Conservation (phyloP, 1,140 invertebrate genomes). For the Patella vulgata region DNA sequence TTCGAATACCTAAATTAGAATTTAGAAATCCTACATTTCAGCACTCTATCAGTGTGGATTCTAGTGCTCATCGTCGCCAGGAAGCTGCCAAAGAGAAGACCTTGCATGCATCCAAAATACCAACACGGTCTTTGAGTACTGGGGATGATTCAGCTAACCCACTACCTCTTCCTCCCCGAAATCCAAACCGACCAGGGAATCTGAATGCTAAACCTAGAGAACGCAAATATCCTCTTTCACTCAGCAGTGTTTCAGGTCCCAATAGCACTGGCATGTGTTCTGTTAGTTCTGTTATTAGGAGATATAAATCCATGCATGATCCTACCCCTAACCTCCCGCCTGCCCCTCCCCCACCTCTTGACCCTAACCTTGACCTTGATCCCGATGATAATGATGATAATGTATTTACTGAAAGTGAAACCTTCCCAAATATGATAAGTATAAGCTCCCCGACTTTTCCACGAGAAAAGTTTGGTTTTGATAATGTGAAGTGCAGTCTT, state of each 20-base stretch:
- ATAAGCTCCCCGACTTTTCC: slow-evolving; percentile 28
- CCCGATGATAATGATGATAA: slow-evolving; percentile 12
- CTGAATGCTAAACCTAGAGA: slow-evolving; percentile 76
- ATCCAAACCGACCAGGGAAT: slow-evolving; percentile 76
- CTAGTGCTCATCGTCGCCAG: slow-evolving; percentile 25
- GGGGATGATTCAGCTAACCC: slow-evolving; percentile 40
- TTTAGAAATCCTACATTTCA: slow-evolving; percentile 38
- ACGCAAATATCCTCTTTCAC: slow-evolving; percentile 82
- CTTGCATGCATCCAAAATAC: background rate
- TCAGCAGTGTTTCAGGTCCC: slow-evolving; percentile 1
- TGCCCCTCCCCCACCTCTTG: slow-evolving; percentile 14
- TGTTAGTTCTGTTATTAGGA: background rate
- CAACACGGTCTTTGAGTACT: slow-evolving; percentile 45
- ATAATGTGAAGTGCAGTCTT: slow-evolving; percentile 48
- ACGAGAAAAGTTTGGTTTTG: slow-evolving; percentile 39
- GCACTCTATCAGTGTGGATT: slow-evolving; percentile 44
- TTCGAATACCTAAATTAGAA: slow-evolving; percentile 49
- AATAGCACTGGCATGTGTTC: background rate
- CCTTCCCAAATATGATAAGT: slow-evolving; percentile 1
- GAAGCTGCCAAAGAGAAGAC: slow-evolving; percentile 17
- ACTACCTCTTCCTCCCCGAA: slow-evolving; percentile 82
- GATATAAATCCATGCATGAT: slow-evolving; percentile 13
- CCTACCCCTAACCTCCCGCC: slow-evolving; percentile 16
- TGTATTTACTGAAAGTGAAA: slow-evolving; percentile 13
- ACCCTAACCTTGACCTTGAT: slow-evolving; percentile 4